Conservation (phyloP, 2,888 invertebrate genomes). For the Archaeoteleia sp. region DNA sequence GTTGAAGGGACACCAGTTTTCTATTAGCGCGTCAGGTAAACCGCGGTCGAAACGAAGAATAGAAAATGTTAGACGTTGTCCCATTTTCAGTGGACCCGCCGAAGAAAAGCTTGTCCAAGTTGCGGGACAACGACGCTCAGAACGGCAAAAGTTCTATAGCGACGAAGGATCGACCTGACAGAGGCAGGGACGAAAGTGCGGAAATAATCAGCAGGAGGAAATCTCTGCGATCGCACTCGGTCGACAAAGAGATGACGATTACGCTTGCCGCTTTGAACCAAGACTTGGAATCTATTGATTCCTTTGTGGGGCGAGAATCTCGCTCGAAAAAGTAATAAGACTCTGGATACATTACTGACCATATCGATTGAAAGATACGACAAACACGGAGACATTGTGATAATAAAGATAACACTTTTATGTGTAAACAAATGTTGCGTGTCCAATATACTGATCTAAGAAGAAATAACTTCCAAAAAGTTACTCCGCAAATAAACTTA, state of each 20-base stretch:
- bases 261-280: constrained; percentile 31
- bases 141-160: constrained; percentile 21
- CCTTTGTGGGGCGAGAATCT: constrained; percentile 34
- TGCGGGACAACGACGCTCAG: constrained; percentile 37
- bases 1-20: constrained; percentile 22
- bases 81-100: constrained; percentile 38
- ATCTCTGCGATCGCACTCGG: constrained; percentile 51
- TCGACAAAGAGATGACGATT: constrained; percentile 54
- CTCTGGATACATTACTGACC: constrained; percentile 43
- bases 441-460: background rate
- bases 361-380: constrained; percentile 42
- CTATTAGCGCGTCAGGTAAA: constrained; percentile 28
- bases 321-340: constrained; percentile 49
- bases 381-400: constrained; percentile 42
- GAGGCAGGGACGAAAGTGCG: constrained; percentile 35
- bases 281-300: constrained; percentile 43
- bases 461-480: too few relatives aligned
- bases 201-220: constrained; percentile 53
- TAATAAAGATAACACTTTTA: constrained; percentile 30
- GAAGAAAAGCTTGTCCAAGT: constrained; percentile 53
- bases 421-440: constrained; percentile 19
- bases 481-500: background rate
- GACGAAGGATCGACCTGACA: constrained; percentile 35
- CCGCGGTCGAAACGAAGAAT: constrained; percentile 30
- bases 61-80: constrained; percentile 22